Conservation (phyloP, 2,797 vertebrate genomes). For the Lemur catta region DNA sequence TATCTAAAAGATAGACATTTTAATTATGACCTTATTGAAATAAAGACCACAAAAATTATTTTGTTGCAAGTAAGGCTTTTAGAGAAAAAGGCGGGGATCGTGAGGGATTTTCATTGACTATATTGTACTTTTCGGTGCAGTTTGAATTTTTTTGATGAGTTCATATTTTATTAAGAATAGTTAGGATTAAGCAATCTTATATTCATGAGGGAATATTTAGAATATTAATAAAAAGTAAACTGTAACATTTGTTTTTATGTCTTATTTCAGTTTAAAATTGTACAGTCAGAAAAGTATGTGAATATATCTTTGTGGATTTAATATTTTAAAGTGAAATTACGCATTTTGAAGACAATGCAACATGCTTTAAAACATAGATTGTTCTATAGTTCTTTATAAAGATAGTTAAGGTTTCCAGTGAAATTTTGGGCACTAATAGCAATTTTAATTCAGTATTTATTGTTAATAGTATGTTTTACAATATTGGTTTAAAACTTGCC, state of each 20-base stretch:
- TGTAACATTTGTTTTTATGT: background rate
- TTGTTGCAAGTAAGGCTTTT: constrained; percentile 23
- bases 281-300: background rate
- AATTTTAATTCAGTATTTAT: constrained; percentile 11
- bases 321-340: constrained; percentile 30
- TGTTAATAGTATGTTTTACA: constrained; percentile 32
- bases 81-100: background rate
- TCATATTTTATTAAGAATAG: constrained; percentile 37
- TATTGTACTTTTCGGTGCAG: background rate
- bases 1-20: constrained; percentile 75
- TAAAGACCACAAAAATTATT: constrained; percentile 66
- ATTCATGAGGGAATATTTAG: constrained; percentile 17
- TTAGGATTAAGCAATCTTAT: background rate
- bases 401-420: background rate
- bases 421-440: background rate
- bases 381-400: constrained; percentile 16
- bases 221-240: constrained; percentile 29
- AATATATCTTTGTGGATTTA: constrained; percentile 3
- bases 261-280: constrained; percentile 29
- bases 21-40: constrained; percentile 66
- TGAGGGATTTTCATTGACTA: background rate
- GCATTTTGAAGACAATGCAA: constrained; percentile 41
- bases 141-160: constrained; percentile 27
- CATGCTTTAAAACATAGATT: constrained; percentile 5
- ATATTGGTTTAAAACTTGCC: constrained; percentile 33